These are phyloP conservation scores for Phortica okadai DNA, from an alignment of 2,888 invertebrate species.

Conservation along the genomic window DNA sequence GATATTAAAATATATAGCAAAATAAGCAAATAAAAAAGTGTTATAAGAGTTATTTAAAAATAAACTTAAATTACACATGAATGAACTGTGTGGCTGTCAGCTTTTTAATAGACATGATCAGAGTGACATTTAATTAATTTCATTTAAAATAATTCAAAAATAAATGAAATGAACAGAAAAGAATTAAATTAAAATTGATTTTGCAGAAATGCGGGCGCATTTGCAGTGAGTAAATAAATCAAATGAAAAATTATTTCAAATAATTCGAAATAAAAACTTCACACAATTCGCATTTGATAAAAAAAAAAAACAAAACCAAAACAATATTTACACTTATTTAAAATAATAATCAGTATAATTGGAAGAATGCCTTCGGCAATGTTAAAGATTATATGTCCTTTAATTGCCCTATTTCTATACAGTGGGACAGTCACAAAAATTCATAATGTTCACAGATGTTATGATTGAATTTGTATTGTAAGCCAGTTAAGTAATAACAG, in stretches of 20 bases:
- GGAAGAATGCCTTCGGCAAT: no score
- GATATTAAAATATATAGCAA: neutral
- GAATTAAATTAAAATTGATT: neutral
- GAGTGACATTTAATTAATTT: neutral
- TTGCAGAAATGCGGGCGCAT: neutral
- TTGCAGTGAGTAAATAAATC: neutral
- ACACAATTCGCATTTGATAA: neutral
- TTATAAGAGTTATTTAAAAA: neutral
- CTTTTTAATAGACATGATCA: neutral
- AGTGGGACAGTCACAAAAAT: no score
- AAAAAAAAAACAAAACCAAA: neutral
- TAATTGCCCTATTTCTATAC: no score
- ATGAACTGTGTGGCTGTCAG: neutral
- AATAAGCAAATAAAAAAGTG: neutral
- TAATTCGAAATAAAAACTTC: neutral
- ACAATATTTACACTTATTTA: neutral
- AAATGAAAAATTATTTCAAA: neutral
- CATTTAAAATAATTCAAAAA: neutral
- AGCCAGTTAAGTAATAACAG: no score
- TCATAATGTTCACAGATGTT: no score
- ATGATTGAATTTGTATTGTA: no score
- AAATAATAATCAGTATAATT: neutral
- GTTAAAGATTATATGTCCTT: no score
- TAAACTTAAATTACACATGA: constrained; percentile 8
- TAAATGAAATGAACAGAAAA: neutral